Evolutionary conservation across 92 coral and sea anemone species (phyloP).

Genomic region (Porites divaricata): DNA sequence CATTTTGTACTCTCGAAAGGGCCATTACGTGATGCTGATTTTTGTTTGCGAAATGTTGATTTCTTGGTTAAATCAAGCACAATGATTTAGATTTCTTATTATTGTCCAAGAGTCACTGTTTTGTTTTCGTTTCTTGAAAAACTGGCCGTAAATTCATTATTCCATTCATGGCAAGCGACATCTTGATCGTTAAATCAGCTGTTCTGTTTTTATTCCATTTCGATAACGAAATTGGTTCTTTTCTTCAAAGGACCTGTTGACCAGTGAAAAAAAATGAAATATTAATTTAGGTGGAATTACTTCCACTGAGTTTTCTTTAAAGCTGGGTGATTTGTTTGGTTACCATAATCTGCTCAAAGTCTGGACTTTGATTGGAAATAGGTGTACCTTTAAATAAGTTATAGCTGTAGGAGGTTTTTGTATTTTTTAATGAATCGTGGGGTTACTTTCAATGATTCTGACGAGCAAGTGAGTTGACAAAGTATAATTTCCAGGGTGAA

Average conservation of each 20-base stretch:
- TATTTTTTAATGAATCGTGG: too few relatives aligned
- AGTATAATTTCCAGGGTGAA: too few relatives aligned
- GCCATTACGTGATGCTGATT: conserved; percentile 17
- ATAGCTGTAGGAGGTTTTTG: too few relatives aligned
- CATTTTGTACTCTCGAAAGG: neutral
- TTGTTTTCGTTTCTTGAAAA: neutral
- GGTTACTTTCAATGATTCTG: too few relatives aligned
- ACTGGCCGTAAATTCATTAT: neutral
- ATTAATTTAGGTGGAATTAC: conserved; percentile 13
- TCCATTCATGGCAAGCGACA: neutral
- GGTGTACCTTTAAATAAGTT: too few relatives aligned
- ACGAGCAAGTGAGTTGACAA: too few relatives aligned
- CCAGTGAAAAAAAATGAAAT: conserved; percentile 7
- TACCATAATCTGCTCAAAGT: neutral
- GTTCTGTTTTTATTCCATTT: conserved; percentile 7
- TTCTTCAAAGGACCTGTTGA: conserved; percentile 34
- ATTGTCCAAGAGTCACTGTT: neutral
- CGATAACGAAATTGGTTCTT: neutral
- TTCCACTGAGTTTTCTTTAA: neutral
- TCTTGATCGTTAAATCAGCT: neutral
- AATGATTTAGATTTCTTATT: neutral
- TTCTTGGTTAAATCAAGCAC: conserved; percentile 4
- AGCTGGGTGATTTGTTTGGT: neutral
- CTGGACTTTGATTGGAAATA: neutral
- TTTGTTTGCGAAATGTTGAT: conserved; percentile 8